Evolutionary conservation across 1,140 invertebrate species (phyloP), one percentile per base, ranked within the genome.

Genomic region (Hypothenemus hampei): DNA sequence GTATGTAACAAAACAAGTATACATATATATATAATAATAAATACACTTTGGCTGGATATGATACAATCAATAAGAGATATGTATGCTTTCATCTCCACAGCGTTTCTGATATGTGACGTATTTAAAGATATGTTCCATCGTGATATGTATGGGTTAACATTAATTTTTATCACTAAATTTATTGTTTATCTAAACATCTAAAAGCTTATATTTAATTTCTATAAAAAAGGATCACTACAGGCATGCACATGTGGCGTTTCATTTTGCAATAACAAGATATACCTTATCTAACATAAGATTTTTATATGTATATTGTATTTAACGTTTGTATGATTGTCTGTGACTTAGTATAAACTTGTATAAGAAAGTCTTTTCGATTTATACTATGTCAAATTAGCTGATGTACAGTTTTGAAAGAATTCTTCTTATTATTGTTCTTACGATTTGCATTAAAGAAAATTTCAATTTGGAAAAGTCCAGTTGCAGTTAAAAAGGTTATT

Each of bases 231-330:
- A 37, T 16, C 16, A 37, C 43, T 55, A 46, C 13, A 65, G 55
- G 59, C 63, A 66, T 64, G 60, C 65, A 47, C 63, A n/a, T n/a
- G 63, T 52, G 35, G 44, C 58, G 58, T 47, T 62, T 54, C 46
- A 56, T 23, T 13, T n/a, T n/a, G n/a, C n/a, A n/a, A n/a, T n/a
- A n/a, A n/a, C n/a, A n/a, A n/a, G n/a, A n/a, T n/a, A n/a, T 40
- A 43, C 59, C 62, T 67, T 64, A 62, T 37, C 66, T 68, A 67
- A 65, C 66, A 67, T 68, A 68, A 67, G 66, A 68, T 56, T 62
- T 58, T 49, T 60, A n/a, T n/a, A n/a, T n/a, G n/a, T 53, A 47
- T 29, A 49, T 26, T 64, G 62, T n/a, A n/a, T n/a, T 61, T 45
- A 58, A 57, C 45, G 48, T 37, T 59, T 37, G 61, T 60, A 67